These are phyloP conservation scores for Pocillopora meandrina DNA, from an alignment of 92 coral and sea anemone genomes.

Conservation along the genomic window DNA sequence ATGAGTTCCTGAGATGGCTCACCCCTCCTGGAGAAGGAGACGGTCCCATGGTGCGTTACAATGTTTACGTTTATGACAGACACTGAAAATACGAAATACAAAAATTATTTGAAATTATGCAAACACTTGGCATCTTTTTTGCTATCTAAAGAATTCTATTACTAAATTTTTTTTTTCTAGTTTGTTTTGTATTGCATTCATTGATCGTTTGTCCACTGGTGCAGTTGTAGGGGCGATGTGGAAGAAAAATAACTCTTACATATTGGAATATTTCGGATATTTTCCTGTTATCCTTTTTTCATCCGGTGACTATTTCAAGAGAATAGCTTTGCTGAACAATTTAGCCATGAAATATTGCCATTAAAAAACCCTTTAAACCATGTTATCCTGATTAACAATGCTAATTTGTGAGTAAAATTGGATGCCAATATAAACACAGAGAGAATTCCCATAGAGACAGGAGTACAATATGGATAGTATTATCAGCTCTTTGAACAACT, in stretches of 20 bases:
- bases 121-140: neutral
- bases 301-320: neutral
- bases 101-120: no score
- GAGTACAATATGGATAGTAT: no score
- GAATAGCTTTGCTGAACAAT: no score
- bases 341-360: neutral
- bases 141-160: neutral
- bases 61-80: neutral
- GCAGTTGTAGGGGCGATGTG: neutral
- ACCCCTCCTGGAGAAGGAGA: constrained; percentile 79
- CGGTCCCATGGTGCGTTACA: constrained; percentile 80
- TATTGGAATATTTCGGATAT: neutral
- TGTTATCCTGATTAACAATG: neutral
- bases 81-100: neutral
- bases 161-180: neutral
- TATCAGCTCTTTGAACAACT: no score
- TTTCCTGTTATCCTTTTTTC: neutral
- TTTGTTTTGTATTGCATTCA: neutral
- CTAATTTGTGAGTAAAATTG: neutral
- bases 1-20: constrained; percentile 46
- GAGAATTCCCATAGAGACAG: no score
- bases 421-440: no score
- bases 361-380: neutral
- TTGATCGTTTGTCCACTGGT: neutral
- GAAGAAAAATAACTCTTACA: no score